Conservation (phyloP, 1,140 invertebrate species). For the Meloidogyne floridensis region DNA sequence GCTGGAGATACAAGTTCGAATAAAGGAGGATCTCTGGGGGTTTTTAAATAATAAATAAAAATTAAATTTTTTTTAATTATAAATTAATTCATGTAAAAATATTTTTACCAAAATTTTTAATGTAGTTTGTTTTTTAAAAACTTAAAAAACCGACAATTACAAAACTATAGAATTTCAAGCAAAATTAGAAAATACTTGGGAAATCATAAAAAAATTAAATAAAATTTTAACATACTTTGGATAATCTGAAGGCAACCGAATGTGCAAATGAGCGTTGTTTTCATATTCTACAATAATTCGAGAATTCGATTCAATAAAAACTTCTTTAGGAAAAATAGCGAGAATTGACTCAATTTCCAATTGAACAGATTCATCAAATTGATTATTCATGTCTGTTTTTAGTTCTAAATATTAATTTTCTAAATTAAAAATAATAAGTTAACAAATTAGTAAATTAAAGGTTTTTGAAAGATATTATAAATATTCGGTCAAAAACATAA, state of each 20-base stretch:
- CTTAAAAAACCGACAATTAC: too few relatives aligned
- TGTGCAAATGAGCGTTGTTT: background rate
- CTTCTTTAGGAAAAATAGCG: conserved; percentile 18
- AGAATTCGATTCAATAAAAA: conserved; percentile 15
- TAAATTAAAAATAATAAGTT: too few relatives aligned
- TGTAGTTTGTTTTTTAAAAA: too few relatives aligned
- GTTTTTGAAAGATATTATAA: too few relatives aligned
- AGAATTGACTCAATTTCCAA: conserved; percentile 17
- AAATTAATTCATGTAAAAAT: too few relatives aligned
- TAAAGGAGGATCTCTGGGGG: background rate
- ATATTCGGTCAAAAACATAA: too few relatives aligned
- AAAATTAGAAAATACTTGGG: too few relatives aligned
- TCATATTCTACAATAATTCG: background rate
- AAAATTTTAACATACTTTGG: conserved; percentile 5
- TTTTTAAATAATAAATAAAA: background rate
- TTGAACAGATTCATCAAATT: conserved; percentile 1
- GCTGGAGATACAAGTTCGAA: conserved; percentile 14
- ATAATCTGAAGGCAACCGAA: conserved; percentile 10
- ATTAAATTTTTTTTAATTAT: too few relatives aligned
- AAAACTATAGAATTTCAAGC: too few relatives aligned
- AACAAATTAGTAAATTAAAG: too few relatives aligned
- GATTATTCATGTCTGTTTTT: background rate
- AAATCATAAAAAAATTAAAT: too few relatives aligned
- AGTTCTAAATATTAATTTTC: background rate
- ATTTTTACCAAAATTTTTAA: too few relatives aligned